These are phyloP conservation scores for Dione vanillae DNA, from an alignment of 2,888 invertebrate species.

Conservation along the genomic window DNA sequence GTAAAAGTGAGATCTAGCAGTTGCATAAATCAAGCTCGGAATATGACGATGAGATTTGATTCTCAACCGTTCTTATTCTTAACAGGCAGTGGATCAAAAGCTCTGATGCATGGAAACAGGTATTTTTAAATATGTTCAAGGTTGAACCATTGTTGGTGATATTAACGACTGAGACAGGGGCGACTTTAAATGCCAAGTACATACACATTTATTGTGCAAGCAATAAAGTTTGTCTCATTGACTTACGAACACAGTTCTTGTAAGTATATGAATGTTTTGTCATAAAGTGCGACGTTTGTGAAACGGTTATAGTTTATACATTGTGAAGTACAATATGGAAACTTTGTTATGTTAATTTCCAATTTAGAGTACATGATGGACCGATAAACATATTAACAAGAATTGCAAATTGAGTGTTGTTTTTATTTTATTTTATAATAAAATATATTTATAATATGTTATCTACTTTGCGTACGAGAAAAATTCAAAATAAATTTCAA, in stretches of 20 bases:
- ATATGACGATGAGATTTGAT: conserved; percentile 15
- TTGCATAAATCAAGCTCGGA: conserved; percentile 27
- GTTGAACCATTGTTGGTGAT: conserved; percentile 35
- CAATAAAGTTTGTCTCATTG: conserved; percentile 31
- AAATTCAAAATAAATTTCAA: neutral
- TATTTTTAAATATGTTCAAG: conserved; percentile 42
- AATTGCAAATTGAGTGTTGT: neutral
- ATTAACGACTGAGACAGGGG: conserved; percentile 28
- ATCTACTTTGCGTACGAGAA: too few relatives aligned
- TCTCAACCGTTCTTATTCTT: conserved; percentile 25
- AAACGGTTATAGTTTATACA: neutral
- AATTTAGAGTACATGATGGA: neutral
- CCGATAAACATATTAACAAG: neutral
- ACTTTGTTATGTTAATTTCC: neutral
- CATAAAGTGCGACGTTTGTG: neutral
- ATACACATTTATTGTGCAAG: conserved; percentile 30
- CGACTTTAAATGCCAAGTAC: conserved; percentile 35
- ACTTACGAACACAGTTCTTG: conserved; percentile 11
- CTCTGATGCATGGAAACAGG: conserved; percentile 32
- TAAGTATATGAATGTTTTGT: conserved; percentile 12
- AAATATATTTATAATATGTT: too few relatives aligned
- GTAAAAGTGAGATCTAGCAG: conserved; percentile 19
- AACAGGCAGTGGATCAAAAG: conserved; percentile 29
- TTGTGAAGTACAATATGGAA: neutral
- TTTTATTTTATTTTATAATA: too few relatives aligned